Evolutionary conservation across 1,140 invertebrate species (phyloP), one percentile per base, ranked within the genome.

Genomic region (Cryptotermes secundus): DNA sequence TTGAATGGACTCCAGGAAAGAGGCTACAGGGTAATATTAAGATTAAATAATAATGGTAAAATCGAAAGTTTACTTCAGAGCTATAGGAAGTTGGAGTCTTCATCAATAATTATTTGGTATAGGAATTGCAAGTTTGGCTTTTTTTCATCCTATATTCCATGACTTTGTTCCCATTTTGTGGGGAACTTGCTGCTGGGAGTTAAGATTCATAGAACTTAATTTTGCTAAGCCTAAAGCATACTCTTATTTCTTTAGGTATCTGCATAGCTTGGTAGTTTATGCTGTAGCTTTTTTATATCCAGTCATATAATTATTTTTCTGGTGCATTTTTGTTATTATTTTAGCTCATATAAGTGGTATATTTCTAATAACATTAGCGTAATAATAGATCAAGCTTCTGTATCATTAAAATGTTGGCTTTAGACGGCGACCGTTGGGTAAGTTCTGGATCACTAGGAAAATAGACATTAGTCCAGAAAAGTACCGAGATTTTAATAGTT

Each of bases 181-280:
- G 26, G n/a, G n/a, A 72, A 72, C 26, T 31, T 31, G 26, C 26
- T n/a, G 26, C 14, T 10, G 14, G 26, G n/a, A 31, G 14, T 72
- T 14, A 31, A 31, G 26, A 14, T 72, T 31, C 9, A n/a, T 72
- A n/a, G 59, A 7, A 9, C 59, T 72, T 72, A 31, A 72, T 31
- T 26, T 72, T 72, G 26, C n/a, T 72, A 1, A 10, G 59, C 59
- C 59, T 3, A 31, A 24, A 72, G 2, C n/a, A 72, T 72, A 31
- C 31, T 59, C 24, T 59, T 72, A 72, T 72, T 72, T 72, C 59
- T n/a, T 72, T 72, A 31, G 26, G 59, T 72, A 72, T 72, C 59
- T 72, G 59, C 59, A 72, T 72, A 72, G 26, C 59, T 12, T 14
- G 31, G 59, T 31, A 72, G 59, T 31, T 72, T 72, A n/a, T 72